Evolutionary conservation across 2,888 invertebrate species (phyloP).

Genomic region (Linnaemya tessellans): DNA sequence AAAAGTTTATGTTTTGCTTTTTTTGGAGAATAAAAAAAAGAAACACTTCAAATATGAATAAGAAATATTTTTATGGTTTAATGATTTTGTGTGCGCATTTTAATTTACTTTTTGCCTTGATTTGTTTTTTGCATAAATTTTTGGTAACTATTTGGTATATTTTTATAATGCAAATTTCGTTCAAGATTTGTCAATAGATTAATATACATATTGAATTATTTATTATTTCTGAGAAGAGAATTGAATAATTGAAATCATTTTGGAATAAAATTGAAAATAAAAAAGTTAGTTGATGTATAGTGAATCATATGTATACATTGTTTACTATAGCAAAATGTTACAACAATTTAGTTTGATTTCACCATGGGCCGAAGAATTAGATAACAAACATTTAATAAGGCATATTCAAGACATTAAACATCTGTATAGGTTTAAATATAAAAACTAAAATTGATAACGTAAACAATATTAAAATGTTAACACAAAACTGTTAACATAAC

Average conservation of each 20-base stretch:
- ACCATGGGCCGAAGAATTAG: too few species aligned
- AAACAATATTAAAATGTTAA: too few species aligned
- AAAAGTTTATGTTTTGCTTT: slow-evolving; percentile 3
- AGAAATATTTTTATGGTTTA: slow-evolving; percentile 18
- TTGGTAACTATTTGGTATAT: slow-evolving; percentile 57
- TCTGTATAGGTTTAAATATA: too few species aligned
- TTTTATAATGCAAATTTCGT: slow-evolving; percentile 66
- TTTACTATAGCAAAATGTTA: too few species aligned
- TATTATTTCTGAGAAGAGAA: slow-evolving; percentile 17
- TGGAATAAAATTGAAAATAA: neutral
- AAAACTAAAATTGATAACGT: too few species aligned
- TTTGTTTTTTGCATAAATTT: slow-evolving; percentile 60
- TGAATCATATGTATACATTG: too few species aligned
- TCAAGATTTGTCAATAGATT: slow-evolving; percentile 54
- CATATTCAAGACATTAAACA: too few species aligned
- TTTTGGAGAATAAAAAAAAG: neutral
- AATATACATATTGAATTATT: slow-evolving; percentile 45
- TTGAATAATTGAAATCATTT: slow-evolving; percentile 34
- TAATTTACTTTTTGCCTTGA: slow-evolving; percentile 38
- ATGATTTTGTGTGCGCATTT: slow-evolving; percentile 47
- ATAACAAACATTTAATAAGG: too few species aligned
- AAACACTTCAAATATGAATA: neutral
- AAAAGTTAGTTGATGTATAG: too few species aligned
- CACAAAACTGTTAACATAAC: too few species aligned
- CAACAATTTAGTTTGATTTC: too few species aligned